Evolutionary conservation across 2,797 vertebrate genomes (phyloP), one percentile per base, ranked within the genome.

Genomic region (Crocidura indochinensis): DNA sequence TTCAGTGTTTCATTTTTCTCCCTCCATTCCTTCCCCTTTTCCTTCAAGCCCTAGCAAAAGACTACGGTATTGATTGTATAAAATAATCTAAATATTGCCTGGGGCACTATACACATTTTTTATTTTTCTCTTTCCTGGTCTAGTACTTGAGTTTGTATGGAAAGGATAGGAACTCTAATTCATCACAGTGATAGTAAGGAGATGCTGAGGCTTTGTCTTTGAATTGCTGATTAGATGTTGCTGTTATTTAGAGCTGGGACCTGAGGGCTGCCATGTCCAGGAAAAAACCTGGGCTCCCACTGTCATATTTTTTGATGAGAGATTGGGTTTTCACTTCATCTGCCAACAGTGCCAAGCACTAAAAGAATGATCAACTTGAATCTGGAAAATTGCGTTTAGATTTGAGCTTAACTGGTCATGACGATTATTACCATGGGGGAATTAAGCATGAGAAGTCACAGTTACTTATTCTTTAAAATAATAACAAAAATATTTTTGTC

Each of bases 61-160:
- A 69, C 65, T 67, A 87, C 24, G 49, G 62, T 82, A 92, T 76
- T 92, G 88, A 91, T 84, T 90, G 84, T 88, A 74, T 31, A 94
- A 95, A 95, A 93, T 74, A 92, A 96, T 91, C 81, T 93, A 88
- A 95, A 91, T 79, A 89, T 91, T 96, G 75, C 88, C 92, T 38
- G 22, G 81, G 78, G 84, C 82, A 20, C 64, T 84, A 80, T 87
- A 84, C 38, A 17, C 71, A 93, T 65, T 95, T 96, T 94, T 94
- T 91, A 92, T 95, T 95, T 94, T 95, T 95, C 71, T 22, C 38
- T 96, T 92, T 82, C 73, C 79, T 92, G 83, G 79, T 92, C 56
- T n/a, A 93, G 84, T 90, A 56, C 67, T 92, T 92, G 84, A 89
- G 67, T 89, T 53, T 91, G 78, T 85, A 44, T 89, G 79, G 81